Conservation (phyloP, 1,140 invertebrate species). For the Caenorhabditis tropicalis region DNA sequence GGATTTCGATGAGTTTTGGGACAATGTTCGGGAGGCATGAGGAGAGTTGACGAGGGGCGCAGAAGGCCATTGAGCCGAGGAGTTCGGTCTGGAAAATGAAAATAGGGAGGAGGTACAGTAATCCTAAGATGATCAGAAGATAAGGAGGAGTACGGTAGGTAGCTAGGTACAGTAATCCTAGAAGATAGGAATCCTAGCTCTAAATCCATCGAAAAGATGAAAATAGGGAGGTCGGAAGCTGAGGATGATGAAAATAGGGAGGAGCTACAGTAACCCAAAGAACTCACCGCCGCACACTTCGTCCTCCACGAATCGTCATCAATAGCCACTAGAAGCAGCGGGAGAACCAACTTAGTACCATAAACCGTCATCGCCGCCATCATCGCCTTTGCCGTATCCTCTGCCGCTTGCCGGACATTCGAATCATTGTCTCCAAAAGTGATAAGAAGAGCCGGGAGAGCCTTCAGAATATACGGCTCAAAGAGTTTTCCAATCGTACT, state of each 20-base stretch:
- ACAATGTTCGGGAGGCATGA: constrained; percentile 96
- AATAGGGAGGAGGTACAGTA: no score
- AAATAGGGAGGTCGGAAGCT: no score
- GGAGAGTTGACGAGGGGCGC: constrained; percentile 96
- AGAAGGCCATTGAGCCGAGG: constrained; percentile 86
- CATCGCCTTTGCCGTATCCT: constrained; percentile 83
- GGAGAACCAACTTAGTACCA: constrained; percentile 91
- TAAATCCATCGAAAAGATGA: no score
- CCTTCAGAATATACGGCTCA: constrained; percentile 97
- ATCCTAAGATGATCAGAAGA: no score
- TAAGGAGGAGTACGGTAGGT: no score
- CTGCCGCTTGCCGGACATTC: constrained; percentile 80
- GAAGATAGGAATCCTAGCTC: no score
- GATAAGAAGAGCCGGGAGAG: constrained; percentile 89
- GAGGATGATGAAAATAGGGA: no score
- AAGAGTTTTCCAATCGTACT: constrained; percentile 78
- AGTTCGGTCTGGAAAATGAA: constrained; percentile 74
- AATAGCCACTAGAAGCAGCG: constrained; percentile 76
- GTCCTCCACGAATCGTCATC: constrained; percentile 99
- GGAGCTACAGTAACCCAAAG: no score
- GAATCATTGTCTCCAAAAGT: constrained; percentile 95
- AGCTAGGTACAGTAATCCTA: no score
- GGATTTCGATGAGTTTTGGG: constrained; percentile 94
- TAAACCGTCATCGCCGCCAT: constrained; percentile 95
- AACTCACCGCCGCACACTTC: constrained; percentile 84